A percentile compares a stretch with the other conserved stretches of the same genome.
Conservation (phyloP, 1,140 invertebrate species). For the Vanessa tameamea region DNA sequence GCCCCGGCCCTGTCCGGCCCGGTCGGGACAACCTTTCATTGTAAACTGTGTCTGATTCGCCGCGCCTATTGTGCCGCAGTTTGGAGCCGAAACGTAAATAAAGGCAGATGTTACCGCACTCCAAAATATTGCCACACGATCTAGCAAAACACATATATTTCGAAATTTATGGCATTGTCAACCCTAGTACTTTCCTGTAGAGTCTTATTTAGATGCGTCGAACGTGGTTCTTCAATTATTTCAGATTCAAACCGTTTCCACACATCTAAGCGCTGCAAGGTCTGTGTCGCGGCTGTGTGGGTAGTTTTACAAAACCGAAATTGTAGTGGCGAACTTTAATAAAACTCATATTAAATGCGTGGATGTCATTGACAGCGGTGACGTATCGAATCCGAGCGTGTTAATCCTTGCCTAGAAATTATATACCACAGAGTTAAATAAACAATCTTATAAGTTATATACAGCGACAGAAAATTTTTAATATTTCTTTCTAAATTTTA, state of each 20-base stretch:
- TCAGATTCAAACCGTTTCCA: constrained; percentile 17
- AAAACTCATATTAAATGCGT: constrained; percentile 71
- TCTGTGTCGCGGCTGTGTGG: constrained; percentile 58
- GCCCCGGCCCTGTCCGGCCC: constrained; percentile 33
- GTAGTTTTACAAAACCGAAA: constrained; percentile 78
- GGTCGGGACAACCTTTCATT: constrained; percentile 52
- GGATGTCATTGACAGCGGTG: constrained; percentile 66
- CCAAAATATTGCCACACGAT: constrained; percentile 60
- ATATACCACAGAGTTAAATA: not conserved
- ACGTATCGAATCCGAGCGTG: constrained; percentile 21
- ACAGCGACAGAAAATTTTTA: too few species aligned
- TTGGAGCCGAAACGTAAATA: constrained; percentile 78
- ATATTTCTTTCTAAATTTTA: too few species aligned
- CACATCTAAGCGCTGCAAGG: constrained; percentile 52
- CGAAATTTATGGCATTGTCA: constrained; percentile 26
- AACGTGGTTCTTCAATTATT: constrained; percentile 30
- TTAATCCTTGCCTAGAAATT: not conserved
- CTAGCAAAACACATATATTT: constrained; percentile 34
- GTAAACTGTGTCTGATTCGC: constrained; percentile 64
- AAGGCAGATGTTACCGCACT: constrained; percentile 78
- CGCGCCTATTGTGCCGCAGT: constrained; percentile 72
- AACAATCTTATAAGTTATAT: not conserved
- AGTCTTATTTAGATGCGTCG: constrained; percentile 15
- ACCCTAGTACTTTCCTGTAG: constrained; percentile 28
- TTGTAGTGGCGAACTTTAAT: constrained; percentile 69